Percentiles rank a stretch among this genome's conserved stretches.
Conservation (phyloP, 2,888 invertebrate genomes). For the Allophyes oxyacanthae region DNA sequence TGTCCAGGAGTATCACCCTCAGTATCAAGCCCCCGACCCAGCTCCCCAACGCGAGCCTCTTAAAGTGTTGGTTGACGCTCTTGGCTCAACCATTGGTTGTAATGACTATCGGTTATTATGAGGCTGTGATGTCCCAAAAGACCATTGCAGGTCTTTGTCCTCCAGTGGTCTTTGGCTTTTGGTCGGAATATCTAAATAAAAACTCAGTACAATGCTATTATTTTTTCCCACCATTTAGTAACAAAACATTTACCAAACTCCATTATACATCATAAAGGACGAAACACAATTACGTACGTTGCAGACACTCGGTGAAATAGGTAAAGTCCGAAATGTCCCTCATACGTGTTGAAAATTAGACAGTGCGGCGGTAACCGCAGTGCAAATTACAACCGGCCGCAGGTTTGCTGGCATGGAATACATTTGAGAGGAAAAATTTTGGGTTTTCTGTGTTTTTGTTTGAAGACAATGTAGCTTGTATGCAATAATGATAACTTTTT, state of each 20-base stretch:
- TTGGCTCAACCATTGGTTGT: too few species aligned
- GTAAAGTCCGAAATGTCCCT: slow-evolving; percentile 55
- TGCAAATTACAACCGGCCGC: slow-evolving; percentile 52
- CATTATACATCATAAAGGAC: slow-evolving; percentile 42
- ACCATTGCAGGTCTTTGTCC: too few species aligned
- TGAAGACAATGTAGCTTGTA: neutral
- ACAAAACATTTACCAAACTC: slow-evolving; percentile 33
- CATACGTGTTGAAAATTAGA: slow-evolving; percentile 59
- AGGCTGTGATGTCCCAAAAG: too few species aligned
- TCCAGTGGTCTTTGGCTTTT: too few species aligned
- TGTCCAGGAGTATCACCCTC: too few species aligned
- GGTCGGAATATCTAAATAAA: too few species aligned
- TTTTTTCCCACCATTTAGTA: neutral
- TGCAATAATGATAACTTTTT: too few species aligned
- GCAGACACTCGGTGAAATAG: slow-evolving; percentile 50
- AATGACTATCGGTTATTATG: too few species aligned
- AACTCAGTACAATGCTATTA: neutral
- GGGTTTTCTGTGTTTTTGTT: neutral
- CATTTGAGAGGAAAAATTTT: slow-evolving; percentile 5
- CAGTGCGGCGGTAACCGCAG: slow-evolving; percentile 49
- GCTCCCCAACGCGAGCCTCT: too few species aligned
- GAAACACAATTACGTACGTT: slow-evolving; percentile 47
- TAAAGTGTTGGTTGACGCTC: too few species aligned
- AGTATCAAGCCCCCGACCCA: too few species aligned
- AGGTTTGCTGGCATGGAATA: slow-evolving; percentile 36